Conservation (phyloP, 2,797 vertebrate genomes). For the Poecile montanus region DNA sequence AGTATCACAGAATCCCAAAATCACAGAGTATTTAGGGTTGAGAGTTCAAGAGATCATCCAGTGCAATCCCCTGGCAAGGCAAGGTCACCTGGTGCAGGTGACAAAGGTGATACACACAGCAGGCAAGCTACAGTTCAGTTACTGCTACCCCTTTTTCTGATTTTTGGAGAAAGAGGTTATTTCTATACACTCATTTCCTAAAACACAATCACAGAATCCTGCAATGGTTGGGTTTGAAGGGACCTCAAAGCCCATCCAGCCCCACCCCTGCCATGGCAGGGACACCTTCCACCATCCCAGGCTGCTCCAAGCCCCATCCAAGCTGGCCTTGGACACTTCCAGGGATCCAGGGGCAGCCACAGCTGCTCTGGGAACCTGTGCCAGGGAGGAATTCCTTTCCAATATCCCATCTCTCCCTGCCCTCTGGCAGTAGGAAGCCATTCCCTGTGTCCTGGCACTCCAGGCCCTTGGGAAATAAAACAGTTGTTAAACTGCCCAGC, state of each 20-base stretch:
- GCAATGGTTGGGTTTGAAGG: background rate
- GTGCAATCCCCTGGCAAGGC: background rate
- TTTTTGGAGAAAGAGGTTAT: background rate
- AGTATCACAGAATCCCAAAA: background rate
- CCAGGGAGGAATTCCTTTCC: rapidly evolving
- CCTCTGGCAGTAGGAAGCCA: background rate
- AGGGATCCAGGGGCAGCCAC: background rate
- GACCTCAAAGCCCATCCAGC: rapidly evolving
- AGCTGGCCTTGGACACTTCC: rapidly evolving
- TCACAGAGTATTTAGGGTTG: background rate
- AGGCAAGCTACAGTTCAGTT: background rate
- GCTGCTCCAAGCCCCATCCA: rapidly evolving
- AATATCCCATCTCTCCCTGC: rapidly evolving
- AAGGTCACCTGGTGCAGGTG: background rate
- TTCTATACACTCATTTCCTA: background rate
- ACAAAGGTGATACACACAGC: background rate
- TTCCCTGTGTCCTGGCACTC: background rate
- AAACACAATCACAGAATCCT: background rate
- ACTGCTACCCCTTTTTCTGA: background rate
- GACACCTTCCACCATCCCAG: rapidly evolving
- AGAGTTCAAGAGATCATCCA: background rate
- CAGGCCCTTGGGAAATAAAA: background rate
- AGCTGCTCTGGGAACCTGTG: background rate
- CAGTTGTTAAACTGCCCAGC: background rate
- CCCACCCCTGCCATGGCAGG: background rate